A percentile compares a stretch with the other conserved stretches of the same genome.
These are phyloP conservation scores for Oscheius sp. DNA, from an alignment of 2,888 invertebrate species.

Conservation along the genomic window DNA sequence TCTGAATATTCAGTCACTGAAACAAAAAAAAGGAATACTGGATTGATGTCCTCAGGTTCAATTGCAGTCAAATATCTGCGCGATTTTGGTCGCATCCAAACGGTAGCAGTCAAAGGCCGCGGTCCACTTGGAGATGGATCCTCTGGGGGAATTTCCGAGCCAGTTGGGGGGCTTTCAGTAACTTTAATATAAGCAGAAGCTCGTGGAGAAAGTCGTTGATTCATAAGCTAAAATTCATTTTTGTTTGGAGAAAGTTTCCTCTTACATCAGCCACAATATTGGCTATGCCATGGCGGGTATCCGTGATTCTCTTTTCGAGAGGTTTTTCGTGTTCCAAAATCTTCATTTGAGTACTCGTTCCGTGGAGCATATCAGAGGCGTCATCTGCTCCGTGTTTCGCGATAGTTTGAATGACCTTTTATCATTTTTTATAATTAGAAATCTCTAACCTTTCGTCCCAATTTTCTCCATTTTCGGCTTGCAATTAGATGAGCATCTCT, in stretches of 20 bases:
- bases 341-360: not conserved
- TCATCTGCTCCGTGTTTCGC: not conserved
- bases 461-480: not conserved
- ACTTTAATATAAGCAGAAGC: not conserved
- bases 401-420: not conserved
- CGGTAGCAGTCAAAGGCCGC: conserved; percentile 7
- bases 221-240: not conserved
- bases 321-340: conserved; percentile 11
- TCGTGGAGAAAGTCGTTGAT: not conserved
- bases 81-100: not conserved
- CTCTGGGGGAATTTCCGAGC: conserved; percentile 2
- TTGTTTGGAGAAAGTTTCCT: not conserved
- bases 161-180: not conserved
- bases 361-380: conserved; percentile 1
- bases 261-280: conserved; percentile 11
- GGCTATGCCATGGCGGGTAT: not conserved
- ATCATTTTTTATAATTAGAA: not conserved
- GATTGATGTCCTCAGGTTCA: not conserved
- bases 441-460: not conserved
- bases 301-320: not conserved
- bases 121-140: not conserved
- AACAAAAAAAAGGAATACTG: no score
- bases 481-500: conserved; percentile 5
- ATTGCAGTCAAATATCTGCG: not conserved
- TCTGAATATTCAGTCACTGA: no score